A percentile compares a stretch with the other conserved stretches of the same genome.
These are phyloP conservation scores for Luscinia luscinia DNA, from an alignment of 2,797 vertebrate genomes.

Conservation along the genomic window DNA sequence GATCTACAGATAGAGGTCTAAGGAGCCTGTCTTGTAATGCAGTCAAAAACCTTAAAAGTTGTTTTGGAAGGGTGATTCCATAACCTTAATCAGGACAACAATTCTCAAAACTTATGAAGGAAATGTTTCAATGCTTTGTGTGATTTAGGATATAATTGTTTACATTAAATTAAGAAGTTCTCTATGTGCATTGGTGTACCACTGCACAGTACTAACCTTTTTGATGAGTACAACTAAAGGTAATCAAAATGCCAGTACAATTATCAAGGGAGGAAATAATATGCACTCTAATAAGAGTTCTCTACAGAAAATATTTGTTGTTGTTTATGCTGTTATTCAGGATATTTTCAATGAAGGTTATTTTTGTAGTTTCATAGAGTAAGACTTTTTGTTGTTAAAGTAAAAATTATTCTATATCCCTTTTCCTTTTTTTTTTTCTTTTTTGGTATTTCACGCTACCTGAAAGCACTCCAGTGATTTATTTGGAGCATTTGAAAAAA, in stretches of 20 bases:
- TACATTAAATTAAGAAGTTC: not conserved
- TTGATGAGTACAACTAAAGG: not conserved
- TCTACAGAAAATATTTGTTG: not conserved
- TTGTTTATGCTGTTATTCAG: not conserved
- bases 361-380: not conserved
- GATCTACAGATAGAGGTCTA: not conserved
- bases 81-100: not conserved
- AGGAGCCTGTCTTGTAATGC: not conserved
- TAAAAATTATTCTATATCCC: not conserved
- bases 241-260: constrained; percentile 5
- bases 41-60: not conserved
- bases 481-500: not conserved
- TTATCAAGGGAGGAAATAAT: constrained; percentile 7
- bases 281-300: not conserved
- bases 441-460: not conserved
- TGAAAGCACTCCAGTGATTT: not conserved
- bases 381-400: not conserved
- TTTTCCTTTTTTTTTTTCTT: not conserved
- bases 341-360: not conserved
- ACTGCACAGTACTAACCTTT: not conserved
- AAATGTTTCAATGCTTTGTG: not conserved
- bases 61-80: not conserved
- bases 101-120: not conserved
- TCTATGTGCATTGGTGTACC: not conserved
- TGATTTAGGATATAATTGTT: not conserved